A percentile compares a stretch with the other conserved stretches of the same genome.
These are phyloP conservation scores for Trissolcus japonicus DNA, from an alignment of 2,888 invertebrate species.

Conservation along the genomic window DNA sequence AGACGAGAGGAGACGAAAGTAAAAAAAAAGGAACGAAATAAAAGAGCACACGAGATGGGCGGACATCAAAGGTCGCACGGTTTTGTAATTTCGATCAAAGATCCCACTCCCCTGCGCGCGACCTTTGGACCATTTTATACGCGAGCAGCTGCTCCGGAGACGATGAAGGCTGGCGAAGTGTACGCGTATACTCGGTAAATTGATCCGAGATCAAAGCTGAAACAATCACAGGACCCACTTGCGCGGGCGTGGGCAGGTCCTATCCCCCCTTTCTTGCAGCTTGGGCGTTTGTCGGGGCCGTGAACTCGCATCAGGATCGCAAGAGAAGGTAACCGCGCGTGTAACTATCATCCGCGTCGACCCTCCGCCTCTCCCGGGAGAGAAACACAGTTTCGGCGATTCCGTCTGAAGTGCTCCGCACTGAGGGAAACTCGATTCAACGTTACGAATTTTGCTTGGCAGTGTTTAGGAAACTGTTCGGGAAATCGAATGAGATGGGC, in stretches of 20 bases:
- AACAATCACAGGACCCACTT: conserved; percentile 75
- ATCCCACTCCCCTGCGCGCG: conserved; percentile 41
- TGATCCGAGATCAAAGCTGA: conserved; percentile 77
- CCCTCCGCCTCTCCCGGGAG: conserved; percentile 53
- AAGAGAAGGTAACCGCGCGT: conserved; percentile 71
- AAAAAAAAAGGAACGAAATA: conserved; percentile 12
- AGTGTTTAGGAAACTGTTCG: conserved; percentile 44
- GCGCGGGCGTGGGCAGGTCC: conserved; percentile 40
- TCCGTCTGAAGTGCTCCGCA: conserved; percentile 34
- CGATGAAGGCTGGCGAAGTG: conserved; percentile 65
- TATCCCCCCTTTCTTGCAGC: conserved; percentile 52
- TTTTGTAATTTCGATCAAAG: conserved; percentile 58
- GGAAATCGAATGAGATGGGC: conserved; percentile 51
- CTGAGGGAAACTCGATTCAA: conserved; percentile 41
- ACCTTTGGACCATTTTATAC: conserved; percentile 51
- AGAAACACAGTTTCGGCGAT: conserved; percentile 47
- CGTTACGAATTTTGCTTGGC: conserved; percentile 39
- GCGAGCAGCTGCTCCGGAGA: conserved; percentile 60
- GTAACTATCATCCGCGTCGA: conserved; percentile 66
- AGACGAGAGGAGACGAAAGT: conserved; percentile 19
- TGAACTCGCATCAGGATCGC: conserved; percentile 52
- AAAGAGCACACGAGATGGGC: conserved; percentile 30
- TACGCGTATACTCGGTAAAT: conserved; percentile 74
- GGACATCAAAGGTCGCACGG: conserved; percentile 55
- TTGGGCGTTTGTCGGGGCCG: conserved; percentile 45